Evolutionary conservation across 2,888 invertebrate genomes (phyloP).

Genomic region (Parapristionchus giblindavisi): DNA sequence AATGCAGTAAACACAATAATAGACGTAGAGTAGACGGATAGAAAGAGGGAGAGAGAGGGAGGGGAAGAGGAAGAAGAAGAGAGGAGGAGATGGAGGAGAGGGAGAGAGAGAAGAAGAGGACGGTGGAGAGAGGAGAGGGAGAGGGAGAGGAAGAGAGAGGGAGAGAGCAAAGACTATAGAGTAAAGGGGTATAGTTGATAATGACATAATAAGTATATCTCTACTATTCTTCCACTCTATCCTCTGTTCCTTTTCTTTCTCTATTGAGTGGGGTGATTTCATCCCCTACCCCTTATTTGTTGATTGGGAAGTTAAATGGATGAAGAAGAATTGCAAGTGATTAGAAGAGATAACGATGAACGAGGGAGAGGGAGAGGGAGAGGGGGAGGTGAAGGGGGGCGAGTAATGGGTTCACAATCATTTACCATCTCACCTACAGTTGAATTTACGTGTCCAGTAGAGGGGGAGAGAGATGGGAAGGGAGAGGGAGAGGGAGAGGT

Average conservation of each 20-base stretch:
- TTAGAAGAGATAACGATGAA: background rate
- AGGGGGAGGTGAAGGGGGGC: no score
- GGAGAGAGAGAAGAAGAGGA: no score
- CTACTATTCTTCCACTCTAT: background rate
- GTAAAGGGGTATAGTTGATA: background rate
- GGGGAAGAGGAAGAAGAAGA: background rate
- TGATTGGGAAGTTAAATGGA: background rate
- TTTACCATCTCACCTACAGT: no score
- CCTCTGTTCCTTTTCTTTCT: background rate
- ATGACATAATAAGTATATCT: background rate
- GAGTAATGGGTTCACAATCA: no score
- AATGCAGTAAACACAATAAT: background rate
- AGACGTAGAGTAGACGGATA: background rate
- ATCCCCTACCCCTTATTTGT: background rate
- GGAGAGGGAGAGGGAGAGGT: background rate
- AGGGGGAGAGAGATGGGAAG: no score
- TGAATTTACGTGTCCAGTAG: no score
- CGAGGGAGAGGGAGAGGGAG: no score
- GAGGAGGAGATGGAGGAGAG: no score
- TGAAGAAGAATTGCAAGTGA: background rate
- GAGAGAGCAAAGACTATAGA: no score
- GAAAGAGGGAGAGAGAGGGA: background rate
- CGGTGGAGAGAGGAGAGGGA: no score
- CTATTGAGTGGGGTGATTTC: no score
- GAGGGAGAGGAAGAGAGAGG: conserved; percentile 5